Percentiles rank a stretch among this genome's conserved stretches.
These are phyloP conservation scores for Peromyscus attwateri DNA, from an alignment of 2,797 vertebrate genomes.

Conservation along the genomic window DNA sequence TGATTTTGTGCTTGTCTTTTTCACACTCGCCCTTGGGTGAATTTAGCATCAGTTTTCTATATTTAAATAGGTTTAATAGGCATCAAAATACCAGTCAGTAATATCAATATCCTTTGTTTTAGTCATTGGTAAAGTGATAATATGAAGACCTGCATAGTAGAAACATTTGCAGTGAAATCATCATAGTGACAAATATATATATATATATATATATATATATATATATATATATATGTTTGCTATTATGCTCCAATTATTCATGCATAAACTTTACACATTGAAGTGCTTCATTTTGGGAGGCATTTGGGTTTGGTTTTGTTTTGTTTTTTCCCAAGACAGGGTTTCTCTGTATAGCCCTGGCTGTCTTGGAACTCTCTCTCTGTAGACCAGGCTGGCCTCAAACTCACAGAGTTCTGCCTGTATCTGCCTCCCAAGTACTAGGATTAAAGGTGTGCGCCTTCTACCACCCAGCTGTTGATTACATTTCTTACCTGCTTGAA, in stretches of 20 bases:
- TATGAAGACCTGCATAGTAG: neutral
- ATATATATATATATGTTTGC: neutral
- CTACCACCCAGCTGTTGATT: neutral
- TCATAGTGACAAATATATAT: neutral
- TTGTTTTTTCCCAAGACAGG: neutral
- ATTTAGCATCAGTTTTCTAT: neutral
- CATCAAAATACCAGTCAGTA: neutral
- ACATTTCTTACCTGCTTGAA: neutral
- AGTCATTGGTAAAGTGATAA: conserved; percentile 5
- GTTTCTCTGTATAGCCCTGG: neutral
- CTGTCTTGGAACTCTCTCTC: neutral
- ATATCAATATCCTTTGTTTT: conserved; percentile 3
- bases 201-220: too few species aligned
- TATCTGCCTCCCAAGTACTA: neutral
- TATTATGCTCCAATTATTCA: neutral
- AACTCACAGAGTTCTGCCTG: neutral
- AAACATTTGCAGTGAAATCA: neutral
- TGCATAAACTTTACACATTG: neutral
- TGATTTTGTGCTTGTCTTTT: neutral
- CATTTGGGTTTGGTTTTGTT: too few species aligned
- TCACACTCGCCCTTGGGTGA: neutral
- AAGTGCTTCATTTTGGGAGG: neutral
- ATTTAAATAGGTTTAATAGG: conserved; percentile 7
- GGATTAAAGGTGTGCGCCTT: neutral
- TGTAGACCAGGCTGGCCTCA: neutral